Evolutionary conservation across 2,797 vertebrate species (phyloP), one percentile per base, ranked within the genome.

Genomic region (Lithobates sylvaticus): DNA sequence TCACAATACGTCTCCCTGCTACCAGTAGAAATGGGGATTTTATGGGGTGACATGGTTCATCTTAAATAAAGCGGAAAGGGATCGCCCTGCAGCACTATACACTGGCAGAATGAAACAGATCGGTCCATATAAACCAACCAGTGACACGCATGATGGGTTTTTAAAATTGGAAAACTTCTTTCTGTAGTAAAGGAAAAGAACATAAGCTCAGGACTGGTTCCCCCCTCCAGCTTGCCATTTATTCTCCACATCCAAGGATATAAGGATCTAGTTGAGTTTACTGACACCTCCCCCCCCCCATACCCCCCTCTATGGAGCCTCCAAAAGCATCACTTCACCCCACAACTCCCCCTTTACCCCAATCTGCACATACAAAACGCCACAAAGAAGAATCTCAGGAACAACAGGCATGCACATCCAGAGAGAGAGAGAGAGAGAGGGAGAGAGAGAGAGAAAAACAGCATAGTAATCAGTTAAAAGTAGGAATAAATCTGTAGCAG

Each of bases 71-170:
- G 21, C 18, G 21, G 10, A 61, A 61, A 16, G 21, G 54, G 54
- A 61, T 61, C 21, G 54, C 50, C 13, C 50, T 54, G 50, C 3
- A 23, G 18, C 21, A 18, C 54, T 23, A 61, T 61, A 23, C 10
- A 61, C 8, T 23, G 6, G 18, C 5, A 61, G 7, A 23, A 21
- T 61, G 9, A 0, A 70, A 9, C 67, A 15, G 29, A 90, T 88
- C 91, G 89, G 87, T 90, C 89, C 88, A 50, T 80, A 76, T 86
- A 90, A 90, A 92, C 85, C 88, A 91, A 90, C 84, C 74, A 86
- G 82, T 89, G 89, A 89, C 91, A 88, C 81, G 61, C 84, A 78
- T 88, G 81, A 81, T 90, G 5, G 34, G 44, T 84, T 68, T 68
- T 12, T n/a, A 64, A 27, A 18, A 81, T 68, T 5, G 16, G n/a